Evolutionary conservation across 1,140 invertebrate species (phyloP), one percentile per base, ranked within the genome.

Genomic region (Ectropis grisescens): DNA sequence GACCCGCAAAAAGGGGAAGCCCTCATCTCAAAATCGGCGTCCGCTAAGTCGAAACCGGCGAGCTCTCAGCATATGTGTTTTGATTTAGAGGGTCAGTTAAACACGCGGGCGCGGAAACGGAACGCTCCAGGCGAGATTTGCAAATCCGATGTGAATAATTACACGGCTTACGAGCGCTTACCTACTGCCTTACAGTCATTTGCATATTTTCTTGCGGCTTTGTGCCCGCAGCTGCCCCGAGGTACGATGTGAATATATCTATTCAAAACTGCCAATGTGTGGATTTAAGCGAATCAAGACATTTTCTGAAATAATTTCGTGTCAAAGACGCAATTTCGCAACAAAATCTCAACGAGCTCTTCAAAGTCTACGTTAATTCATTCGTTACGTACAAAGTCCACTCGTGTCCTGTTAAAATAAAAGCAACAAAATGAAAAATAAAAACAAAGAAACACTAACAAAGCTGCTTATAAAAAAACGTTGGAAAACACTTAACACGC

Each of bases 81-180:
- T 81, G 72, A 81, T 81, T 81, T 76, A 75, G 71, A 68, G 69
- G 76, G 76, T 78, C 76, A 78, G 72, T 78, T 59, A 67, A 61
- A 65, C 61, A 57, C 56, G 50, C 55, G 62, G 47, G 47, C 56
- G 58, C 60, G 56, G 68, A 72, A 71, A 61, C 55, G 53, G 53
- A 72, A 59, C 66, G 76, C 72, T 64, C 48, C 65, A 48, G 71
- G 76, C 68, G 61, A 61, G 56, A 75, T 72, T 76, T 66, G 62
- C 64, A 72, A 75, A 76, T 70, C 76, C 69, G 62, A 78, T 70
- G 76, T 75, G 76, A 81, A 81, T 81, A 81, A 81, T 81, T 81
- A 81, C 71, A 62, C 58, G 69, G 72, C 69, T 78, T 78, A 76
- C 61, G 58, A 70, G 50, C 65, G 72, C 69, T 81, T 80, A 80